phyloP scores from a whole-genome alignment of 2,113 vertebrate species.

The Agelaius tricolor region DNA sequence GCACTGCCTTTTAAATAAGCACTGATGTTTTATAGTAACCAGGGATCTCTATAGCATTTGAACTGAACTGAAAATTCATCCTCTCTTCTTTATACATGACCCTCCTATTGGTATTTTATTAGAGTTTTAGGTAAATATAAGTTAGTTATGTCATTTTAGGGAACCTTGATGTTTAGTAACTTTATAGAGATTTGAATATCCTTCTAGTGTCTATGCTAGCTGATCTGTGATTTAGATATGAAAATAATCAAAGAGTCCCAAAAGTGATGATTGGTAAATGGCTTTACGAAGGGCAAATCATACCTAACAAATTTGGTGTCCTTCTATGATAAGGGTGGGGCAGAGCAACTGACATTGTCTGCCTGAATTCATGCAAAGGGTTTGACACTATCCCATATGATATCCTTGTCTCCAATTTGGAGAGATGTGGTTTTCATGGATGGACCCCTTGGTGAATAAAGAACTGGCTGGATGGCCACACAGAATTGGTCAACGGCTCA shows the following conservation, averaged over 20 bases:
- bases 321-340: neutral
- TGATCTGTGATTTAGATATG: neutral
- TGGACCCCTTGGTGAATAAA: neutral
- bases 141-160: neutral
- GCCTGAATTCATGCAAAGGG: neutral
- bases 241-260: neutral
- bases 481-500: neutral
- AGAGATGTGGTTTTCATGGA: neutral
- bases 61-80: constrained; percentile 1
- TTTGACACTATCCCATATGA: rapidly evolving
- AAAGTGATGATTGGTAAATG: neutral
- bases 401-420: neutral
- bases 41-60: neutral
- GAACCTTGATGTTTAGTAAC: neutral
- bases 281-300: neutral
- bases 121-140: neutral
- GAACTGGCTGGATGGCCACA: neutral
- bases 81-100: neutral
- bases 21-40: neutral
- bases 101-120: neutral
- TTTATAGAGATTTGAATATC: neutral
- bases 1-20: neutral
- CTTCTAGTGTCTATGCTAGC: neutral
- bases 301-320: neutral
- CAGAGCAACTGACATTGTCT: neutral